These are phyloP conservation scores for Neotragus pygmaeus DNA, from an alignment of 2,113 vertebrate genomes.

Conservation along the genomic window DNA sequence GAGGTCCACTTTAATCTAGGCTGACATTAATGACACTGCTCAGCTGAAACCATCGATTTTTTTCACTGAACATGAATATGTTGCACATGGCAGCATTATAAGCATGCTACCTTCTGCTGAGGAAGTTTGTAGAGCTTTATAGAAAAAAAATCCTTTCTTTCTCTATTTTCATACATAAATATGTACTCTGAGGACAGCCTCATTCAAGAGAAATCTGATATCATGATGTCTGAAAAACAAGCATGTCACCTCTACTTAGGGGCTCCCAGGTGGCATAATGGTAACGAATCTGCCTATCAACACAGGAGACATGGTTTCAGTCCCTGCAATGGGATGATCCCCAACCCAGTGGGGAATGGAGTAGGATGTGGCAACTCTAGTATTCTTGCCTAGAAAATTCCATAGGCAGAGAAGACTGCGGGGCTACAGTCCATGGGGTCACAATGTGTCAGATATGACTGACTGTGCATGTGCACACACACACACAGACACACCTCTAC, in stretches of 20 bases:
- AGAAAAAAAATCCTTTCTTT: neutral
- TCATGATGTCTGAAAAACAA: neutral
- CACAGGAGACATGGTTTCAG: neutral
- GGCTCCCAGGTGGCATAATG: neutral
- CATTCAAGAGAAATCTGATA: neutral
- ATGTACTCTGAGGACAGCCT: neutral
- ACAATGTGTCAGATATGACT: neutral
- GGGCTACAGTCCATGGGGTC: neutral
- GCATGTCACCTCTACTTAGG: neutral
- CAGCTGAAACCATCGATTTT: neutral
- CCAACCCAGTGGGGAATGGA: neutral
- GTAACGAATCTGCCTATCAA: neutral
- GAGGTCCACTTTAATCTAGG: neutral
- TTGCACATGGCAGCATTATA: neutral
- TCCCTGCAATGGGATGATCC: neutral
- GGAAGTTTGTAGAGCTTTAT: neutral
- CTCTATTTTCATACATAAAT: neutral
- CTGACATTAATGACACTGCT: neutral
- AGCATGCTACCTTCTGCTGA: neutral
- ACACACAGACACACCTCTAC: neutral
- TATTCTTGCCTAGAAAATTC: neutral
- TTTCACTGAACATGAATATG: neutral
- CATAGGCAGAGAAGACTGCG: neutral
- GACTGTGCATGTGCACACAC: accelerated
- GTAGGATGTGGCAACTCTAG: neutral